These are phyloP conservation scores for Stegodyphus mimosarum DNA, from an alignment of 1,140 invertebrate species.

Conservation along the genomic window DNA sequence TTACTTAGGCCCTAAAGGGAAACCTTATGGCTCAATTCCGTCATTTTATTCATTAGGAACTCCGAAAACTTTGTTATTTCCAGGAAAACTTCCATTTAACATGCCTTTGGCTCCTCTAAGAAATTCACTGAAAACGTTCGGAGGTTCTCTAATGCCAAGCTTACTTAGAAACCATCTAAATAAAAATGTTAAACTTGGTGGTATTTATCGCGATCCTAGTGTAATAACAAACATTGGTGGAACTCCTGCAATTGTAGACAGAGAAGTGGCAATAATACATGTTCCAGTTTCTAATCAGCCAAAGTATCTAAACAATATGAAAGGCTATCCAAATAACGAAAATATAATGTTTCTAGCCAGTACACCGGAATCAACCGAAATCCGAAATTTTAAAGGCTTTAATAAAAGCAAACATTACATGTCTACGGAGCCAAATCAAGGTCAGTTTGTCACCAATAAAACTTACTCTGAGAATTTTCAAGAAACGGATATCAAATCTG, in stretches of 20 bases:
- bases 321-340: background rate
- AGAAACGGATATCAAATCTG: background rate
- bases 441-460: background rate
- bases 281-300: conserved; percentile 5
- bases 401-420: background rate
- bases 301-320: background rate
- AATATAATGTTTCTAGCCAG: conserved; percentile 3
- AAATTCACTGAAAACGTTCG: background rate
- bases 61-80: background rate
- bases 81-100: conserved; percentile 1
- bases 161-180: background rate
- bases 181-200: conserved; percentile 7
- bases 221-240: conserved; percentile 22
- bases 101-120: background rate
- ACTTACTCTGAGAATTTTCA: background rate
- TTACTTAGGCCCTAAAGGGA: background rate
- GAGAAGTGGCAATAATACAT: conserved; percentile 39
- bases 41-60: background rate
- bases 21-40: background rate
- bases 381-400: background rate
- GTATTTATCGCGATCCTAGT: conserved; percentile 4
- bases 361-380: background rate
- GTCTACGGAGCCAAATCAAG: background rate
- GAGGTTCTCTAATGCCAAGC: conserved; percentile 17
- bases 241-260: conserved; percentile 22